These are phyloP conservation scores for Troilus luridus DNA, from an alignment of 2,888 invertebrate species.

Conservation along the genomic window DNA sequence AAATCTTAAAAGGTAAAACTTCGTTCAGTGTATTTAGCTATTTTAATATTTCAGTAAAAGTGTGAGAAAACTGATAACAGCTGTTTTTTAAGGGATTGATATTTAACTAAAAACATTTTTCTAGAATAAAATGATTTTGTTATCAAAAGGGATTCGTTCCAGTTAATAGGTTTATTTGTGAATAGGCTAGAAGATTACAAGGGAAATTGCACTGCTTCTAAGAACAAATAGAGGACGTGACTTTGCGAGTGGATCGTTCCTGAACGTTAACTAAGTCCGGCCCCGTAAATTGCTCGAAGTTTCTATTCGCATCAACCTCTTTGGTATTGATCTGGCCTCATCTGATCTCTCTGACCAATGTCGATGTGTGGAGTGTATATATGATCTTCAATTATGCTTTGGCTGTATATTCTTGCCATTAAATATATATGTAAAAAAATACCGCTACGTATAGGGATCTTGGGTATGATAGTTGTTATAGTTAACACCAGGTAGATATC, in stretches of 20 bases:
- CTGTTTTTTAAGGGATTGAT: not conserved
- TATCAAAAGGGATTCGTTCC: not conserved
- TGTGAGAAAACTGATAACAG: too few relatives aligned
- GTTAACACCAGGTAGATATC: too few relatives aligned
- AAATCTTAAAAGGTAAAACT: too few relatives aligned
- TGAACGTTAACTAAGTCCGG: not conserved
- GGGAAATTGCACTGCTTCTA: not conserved
- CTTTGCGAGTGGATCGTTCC: not conserved
- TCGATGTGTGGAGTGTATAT: too few relatives aligned
- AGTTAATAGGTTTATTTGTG: not conserved
- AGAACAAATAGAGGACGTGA: not conserved
- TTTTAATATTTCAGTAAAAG: too few relatives aligned
- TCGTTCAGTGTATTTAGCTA: too few relatives aligned
- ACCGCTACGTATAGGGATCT: too few relatives aligned
- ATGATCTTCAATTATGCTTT: too few relatives aligned
- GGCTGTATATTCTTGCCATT: too few relatives aligned
- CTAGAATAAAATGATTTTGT: not conserved
- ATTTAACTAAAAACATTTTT: not conserved
- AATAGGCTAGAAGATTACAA: not conserved
- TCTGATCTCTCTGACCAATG: not conserved
- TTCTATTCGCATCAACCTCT: not conserved
- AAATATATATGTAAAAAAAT: too few relatives aligned
- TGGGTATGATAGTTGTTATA: too few relatives aligned
- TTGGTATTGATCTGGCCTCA: too few relatives aligned
- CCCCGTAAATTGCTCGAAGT: not conserved